Base-by-base conservation (phyloP, 2,888 invertebrate species). In the Sphecodes monilicornis region DNA sequence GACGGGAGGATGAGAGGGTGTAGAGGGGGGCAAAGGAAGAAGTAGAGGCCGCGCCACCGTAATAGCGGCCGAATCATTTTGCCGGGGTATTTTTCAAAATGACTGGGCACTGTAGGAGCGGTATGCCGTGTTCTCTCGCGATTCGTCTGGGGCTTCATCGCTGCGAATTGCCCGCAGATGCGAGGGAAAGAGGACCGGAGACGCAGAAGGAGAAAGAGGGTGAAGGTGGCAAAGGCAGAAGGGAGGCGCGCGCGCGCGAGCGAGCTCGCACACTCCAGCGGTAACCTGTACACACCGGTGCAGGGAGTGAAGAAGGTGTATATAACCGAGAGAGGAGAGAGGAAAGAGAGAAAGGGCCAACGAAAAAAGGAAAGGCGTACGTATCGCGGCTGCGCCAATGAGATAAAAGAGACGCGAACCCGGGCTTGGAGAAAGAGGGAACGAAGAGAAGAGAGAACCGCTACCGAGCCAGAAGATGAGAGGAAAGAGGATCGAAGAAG, bases 61-160 rank as follows among this genome's bases (percentile, higher is more conserved):
- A 92, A 91, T 92, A 92, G 90, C 91, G 89, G 91, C 87, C 88
- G 88, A 92, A 92, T 92, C 92, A 90, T 92, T 92, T 91, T 89
- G 91, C 90, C 88, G 90, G 85, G 91, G 91, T 91, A 92, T 92
- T 92, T 92, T 91, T 92, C 90, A 90, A 92, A 92, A 92, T 92
- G 91, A 92, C 92, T 88, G 91, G 91, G 91, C 89, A 88, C 91
- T 78, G 91, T 87, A 89, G 88, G 41, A 89, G 85, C 89, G 90
- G 91, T 91, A 91, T 90, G 91, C 91, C 89, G 86, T 91, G 90
- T 88, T 90, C 86, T 80, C 87, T 90, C 89, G 90, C 91, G 87
- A 92, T 92, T 81, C 87, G 85, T 89, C 87, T 85, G 89, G 88
- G 88, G 85, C 88, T 88, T 82, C 89, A 84, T 83, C 88, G 84